A percentile compares a stretch with the other conserved stretches of the same genome.
phyloP scores from a whole-genome alignment of 2,888 invertebrate genomes.

The Noctua comes region DNA sequence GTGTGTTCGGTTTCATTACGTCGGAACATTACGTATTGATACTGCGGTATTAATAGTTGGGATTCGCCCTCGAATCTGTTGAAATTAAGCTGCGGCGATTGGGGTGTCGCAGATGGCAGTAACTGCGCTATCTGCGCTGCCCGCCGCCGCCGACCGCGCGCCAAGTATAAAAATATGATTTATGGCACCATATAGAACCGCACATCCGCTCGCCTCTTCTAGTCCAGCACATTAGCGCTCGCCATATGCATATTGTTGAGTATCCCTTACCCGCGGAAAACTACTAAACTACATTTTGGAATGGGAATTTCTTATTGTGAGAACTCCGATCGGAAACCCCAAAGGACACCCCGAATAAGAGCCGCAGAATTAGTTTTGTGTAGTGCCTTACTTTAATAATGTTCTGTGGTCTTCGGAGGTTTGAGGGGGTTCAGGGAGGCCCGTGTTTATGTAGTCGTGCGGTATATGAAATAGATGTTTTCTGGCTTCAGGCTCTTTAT shows the following conservation, averaged over 20 bases:
- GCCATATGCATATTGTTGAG: constrained; percentile 74
- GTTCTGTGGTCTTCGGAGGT: constrained; percentile 86
- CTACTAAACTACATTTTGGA: constrained; percentile 70
- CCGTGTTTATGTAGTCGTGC: constrained; percentile 84
- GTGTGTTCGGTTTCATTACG: constrained; percentile 65
- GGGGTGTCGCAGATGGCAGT: constrained; percentile 88
- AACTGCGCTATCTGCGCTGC: constrained; percentile 81
- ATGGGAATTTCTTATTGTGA: constrained; percentile 75
- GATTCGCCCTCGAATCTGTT: constrained; percentile 84
- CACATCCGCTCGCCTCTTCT: constrained; percentile 78
- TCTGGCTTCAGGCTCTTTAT: constrained; percentile 90
- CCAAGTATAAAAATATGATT: constrained; percentile 88
- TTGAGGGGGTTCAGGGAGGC: constrained; percentile 82
- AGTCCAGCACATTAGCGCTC: constrained; percentile 76
- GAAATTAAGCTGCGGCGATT: constrained; percentile 85
- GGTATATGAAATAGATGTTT: constrained; percentile 89
- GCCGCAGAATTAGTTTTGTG: constrained; percentile 87
- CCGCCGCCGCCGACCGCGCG: constrained; percentile 75
- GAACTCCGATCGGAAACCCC: constrained; percentile 77
- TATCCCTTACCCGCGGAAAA: constrained; percentile 70
- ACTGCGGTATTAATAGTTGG: constrained; percentile 82
- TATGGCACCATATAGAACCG: constrained; percentile 79
- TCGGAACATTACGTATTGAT: constrained; percentile 74
- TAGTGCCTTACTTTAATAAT: constrained; percentile 87
- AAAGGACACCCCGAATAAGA: constrained; percentile 82